Conservation (phyloP, 2,113 vertebrate species). For the Sterna hirundo region DNA sequence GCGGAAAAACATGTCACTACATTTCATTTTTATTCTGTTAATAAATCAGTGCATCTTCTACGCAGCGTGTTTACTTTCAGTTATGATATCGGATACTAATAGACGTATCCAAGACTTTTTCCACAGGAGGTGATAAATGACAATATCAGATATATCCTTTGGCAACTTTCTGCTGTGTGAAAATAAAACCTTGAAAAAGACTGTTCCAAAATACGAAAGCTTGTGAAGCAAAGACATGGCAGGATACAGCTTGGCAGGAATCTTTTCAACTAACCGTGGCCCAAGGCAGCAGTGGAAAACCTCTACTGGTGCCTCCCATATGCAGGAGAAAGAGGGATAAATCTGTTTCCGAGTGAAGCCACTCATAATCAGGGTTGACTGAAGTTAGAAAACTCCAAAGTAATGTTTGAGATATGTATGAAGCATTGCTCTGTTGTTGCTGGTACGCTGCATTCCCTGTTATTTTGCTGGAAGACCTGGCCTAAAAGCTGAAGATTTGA, state of each 20-base stretch:
- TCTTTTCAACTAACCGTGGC: background rate
- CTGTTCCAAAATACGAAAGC: background rate
- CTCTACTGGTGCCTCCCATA: background rate
- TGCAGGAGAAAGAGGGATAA: background rate
- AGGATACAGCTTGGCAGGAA: background rate
- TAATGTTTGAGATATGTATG: accelerated
- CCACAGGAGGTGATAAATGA: conserved; percentile 38
- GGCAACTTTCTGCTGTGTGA: background rate
- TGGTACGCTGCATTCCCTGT: background rate
- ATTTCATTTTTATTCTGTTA: conserved; percentile 53
- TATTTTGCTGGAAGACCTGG: background rate
- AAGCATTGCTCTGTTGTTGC: background rate
- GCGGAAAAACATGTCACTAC: conserved; percentile 51
- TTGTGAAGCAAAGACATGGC: background rate
- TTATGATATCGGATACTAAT: conserved; percentile 16
- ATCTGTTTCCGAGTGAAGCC: background rate
- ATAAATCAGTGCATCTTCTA: conserved; percentile 58
- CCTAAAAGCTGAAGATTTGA: background rate
- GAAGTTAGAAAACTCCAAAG: background rate
- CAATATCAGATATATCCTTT: background rate
- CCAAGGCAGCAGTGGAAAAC: background rate
- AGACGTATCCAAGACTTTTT: background rate
- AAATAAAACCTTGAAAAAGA: background rate
- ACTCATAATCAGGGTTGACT: background rate
- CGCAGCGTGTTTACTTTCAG: background rate